phyloP scores from a whole-genome alignment of 1,140 invertebrate species.

The Idris sp. region DNA sequence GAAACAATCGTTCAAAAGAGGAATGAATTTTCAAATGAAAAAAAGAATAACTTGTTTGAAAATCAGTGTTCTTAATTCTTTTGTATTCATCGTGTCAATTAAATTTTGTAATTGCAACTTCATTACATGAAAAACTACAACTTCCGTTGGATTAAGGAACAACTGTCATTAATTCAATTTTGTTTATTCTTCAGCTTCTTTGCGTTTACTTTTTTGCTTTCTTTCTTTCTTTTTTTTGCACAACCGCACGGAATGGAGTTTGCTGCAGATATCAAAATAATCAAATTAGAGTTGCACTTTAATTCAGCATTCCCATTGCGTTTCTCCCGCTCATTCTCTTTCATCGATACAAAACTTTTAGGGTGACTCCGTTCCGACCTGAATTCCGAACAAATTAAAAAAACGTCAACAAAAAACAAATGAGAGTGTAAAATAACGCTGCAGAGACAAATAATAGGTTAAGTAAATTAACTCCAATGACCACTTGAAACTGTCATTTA shows the following conservation, averaged over 20 bases:
- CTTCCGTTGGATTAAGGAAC: conserved; percentile 27
- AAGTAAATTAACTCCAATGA: conserved; percentile 20
- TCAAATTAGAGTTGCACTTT: conserved; percentile 33
- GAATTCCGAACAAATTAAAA: conserved; percentile 19
- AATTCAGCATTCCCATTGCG: conserved; percentile 16
- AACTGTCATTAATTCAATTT: conserved; percentile 24
- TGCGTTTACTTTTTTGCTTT: too few relatives aligned
- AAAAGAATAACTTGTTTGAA: too few relatives aligned
- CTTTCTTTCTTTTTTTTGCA: conserved; percentile 1
- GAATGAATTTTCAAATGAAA: too few relatives aligned
- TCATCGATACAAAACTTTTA: background rate
- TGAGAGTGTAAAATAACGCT: conserved; percentile 8
- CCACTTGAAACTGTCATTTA: conserved; percentile 8
- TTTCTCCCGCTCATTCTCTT: conserved; percentile 7
- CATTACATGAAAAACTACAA: conserved; percentile 23
- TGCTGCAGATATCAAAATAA: conserved; percentile 30
- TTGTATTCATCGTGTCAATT: conserved; percentile 36
- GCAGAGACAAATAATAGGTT: background rate
- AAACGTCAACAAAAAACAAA: conserved; percentile 21
- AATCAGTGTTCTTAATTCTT: conserved; percentile 31
- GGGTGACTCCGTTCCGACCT: conserved; percentile 18
- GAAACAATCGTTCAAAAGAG: too few relatives aligned
- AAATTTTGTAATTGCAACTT: conserved; percentile 41
- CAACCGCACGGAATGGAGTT: background rate
- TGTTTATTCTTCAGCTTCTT: too few relatives aligned